A percentile compares a stretch with the other conserved stretches of the same genome.
These are phyloP conservation scores for Drosophila parthenogenetica DNA, from an alignment of 2,888 invertebrate species.

Conservation along the genomic window DNA sequence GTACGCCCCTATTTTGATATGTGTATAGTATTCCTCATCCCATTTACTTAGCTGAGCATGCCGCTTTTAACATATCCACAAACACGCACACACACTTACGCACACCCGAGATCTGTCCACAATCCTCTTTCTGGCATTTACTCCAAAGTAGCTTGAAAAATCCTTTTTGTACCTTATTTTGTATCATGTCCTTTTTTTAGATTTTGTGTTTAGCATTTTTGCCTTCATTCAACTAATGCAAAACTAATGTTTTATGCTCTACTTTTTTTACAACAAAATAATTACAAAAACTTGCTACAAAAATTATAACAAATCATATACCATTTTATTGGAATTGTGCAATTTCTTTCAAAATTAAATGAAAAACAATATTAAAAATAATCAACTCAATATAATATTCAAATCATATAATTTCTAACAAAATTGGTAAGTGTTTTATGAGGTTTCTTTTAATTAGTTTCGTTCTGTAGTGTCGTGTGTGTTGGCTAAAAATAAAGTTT, in stretches of 20 bases:
- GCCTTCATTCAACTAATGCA: constrained; percentile 67
- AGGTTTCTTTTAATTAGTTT: constrained; percentile 50
- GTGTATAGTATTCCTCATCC: constrained; percentile 2
- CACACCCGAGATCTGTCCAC: constrained; percentile 14
- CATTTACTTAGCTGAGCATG: constrained; percentile 51
- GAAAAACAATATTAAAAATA: constrained; percentile 17
- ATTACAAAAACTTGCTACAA: constrained; percentile 51
- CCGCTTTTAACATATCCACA: constrained; percentile 29
- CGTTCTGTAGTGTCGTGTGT: constrained; percentile 12
- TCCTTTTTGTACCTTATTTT: constrained; percentile 17
- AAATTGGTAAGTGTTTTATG: constrained; percentile 72
- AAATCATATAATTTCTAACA: constrained; percentile 50
- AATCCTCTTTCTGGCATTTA: constrained; percentile 31
- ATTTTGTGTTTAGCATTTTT: constrained; percentile 50
- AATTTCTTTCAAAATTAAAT: constrained; percentile 58
- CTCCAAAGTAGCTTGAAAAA: constrained; percentile 8
- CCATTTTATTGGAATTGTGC: constrained; percentile 70
- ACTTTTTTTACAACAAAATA: constrained; percentile 32
- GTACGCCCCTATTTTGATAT: constrained; percentile 86
- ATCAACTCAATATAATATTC: constrained; percentile 49
- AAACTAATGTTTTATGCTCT: constrained; percentile 70
- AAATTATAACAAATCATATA: constrained; percentile 51
- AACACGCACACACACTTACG: neutral
- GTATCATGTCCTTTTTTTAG: constrained; percentile 24
- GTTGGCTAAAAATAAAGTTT: neutral